Percentiles rank a stretch among this genome's conserved stretches.
phyloP scores from a whole-genome alignment of 2,888 invertebrate species.

The Synergus laeviventris region DNA sequence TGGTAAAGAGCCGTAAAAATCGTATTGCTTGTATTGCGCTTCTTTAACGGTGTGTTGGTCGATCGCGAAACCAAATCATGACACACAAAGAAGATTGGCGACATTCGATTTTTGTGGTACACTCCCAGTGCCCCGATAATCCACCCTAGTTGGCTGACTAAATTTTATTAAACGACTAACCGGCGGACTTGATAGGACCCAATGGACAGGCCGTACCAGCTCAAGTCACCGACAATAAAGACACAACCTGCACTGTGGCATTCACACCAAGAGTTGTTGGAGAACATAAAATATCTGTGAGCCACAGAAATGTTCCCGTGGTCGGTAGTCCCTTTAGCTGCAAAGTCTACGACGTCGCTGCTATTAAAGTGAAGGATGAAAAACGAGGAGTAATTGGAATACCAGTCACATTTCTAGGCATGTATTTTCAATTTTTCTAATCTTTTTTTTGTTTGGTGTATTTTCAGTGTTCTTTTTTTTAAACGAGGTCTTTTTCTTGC shows the following conservation, averaged over 20 bases:
- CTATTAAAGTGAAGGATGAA: constrained; percentile 95
- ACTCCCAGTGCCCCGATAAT: constrained; percentile 55
- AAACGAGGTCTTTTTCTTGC: constrained; percentile 46
- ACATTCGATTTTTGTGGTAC: constrained; percentile 49
- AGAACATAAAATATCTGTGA: constrained; percentile 92
- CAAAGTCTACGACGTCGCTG: constrained; percentile 95
- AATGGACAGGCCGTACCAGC: constrained; percentile 94
- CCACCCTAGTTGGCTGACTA: constrained; percentile 65
- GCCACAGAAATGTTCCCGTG: constrained; percentile 88
- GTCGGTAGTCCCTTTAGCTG: constrained; percentile 96
- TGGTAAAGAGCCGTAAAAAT: constrained; percentile 38
- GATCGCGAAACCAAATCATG: constrained; percentile 26
- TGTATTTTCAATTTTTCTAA: background rate
- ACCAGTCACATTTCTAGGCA: constrained; percentile 93
- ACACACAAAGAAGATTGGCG: constrained; percentile 31
- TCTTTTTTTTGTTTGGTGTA: background rate
- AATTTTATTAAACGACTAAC: constrained; percentile 73
- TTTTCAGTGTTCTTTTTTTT: background rate
- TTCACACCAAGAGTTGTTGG: constrained; percentile 95
- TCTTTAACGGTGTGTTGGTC: constrained; percentile 33
- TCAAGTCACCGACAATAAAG: constrained; percentile 89
- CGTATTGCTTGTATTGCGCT: constrained; percentile 37
- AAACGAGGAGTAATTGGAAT: constrained; percentile 92
- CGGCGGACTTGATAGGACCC: constrained; percentile 84
- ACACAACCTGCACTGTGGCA: constrained; percentile 91